Evolutionary conservation across 2,113 vertebrate genomes (phyloP).

Genomic region (Xyliphius kryptos): DNA sequence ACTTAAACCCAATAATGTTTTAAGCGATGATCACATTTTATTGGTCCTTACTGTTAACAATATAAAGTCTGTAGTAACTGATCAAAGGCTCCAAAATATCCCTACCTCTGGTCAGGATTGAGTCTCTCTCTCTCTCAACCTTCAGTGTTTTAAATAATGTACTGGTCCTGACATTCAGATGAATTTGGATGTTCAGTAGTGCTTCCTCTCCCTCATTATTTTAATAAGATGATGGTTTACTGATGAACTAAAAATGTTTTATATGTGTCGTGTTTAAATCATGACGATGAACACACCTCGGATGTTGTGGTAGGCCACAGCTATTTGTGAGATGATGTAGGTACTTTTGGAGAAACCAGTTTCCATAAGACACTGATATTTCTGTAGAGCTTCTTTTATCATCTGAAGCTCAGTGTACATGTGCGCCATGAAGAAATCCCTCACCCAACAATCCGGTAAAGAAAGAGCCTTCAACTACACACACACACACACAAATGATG

Average conservation of each 20-base stretch:
- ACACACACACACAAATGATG: conserved; percentile 27
- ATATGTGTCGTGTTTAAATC: not conserved
- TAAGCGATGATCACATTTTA: too few species aligned
- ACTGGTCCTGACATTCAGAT: too few species aligned
- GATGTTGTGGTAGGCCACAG: conserved; percentile 98
- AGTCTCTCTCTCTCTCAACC: too few species aligned
- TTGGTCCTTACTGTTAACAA: too few species aligned
- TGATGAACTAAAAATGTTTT: not conserved
- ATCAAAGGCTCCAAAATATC: too few species aligned
- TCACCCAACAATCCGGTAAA: conserved; percentile 94
- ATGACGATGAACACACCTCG: conserved; percentile 66
- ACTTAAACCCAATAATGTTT: too few species aligned
- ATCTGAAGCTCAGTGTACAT: conserved; percentile 97
- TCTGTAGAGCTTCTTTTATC: conserved; percentile 95
- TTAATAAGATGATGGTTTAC: not conserved
- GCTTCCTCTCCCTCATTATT: not conserved
- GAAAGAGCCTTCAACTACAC: conserved; percentile 90
- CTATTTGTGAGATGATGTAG: conserved; percentile 97
- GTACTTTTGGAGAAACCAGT: conserved; percentile 96
- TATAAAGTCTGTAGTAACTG: too few species aligned
- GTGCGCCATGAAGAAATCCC: conserved; percentile 97
- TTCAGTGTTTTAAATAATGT: too few species aligned
- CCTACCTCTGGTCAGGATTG: too few species aligned
- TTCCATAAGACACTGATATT: conserved; percentile 94
- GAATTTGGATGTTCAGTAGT: too few species aligned